Base-by-base conservation (phyloP, 2,113 vertebrate genomes). In the Trematomus loennbergii region DNA sequence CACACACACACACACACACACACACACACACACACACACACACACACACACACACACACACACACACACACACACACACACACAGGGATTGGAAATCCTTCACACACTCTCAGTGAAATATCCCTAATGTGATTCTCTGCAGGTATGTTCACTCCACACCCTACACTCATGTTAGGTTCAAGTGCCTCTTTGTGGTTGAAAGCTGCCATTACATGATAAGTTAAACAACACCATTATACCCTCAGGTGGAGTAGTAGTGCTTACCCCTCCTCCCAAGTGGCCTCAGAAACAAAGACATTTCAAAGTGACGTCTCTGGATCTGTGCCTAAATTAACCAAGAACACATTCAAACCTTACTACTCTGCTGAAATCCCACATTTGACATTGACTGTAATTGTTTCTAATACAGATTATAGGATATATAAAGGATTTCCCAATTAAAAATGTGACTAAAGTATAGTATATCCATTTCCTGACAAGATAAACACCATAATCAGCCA, bases 171-270 rank as follows among this genome's bases (percentile, higher is more conserved):
- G 52, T 46, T 18, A 49, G 71, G n/a, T 78, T 86, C 20, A 81
- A 83, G 90, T 66, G 87, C 87, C 89, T 10, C 86, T 50, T 16
- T 78, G 91, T 89, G 90, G 88, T 46, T 52, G 54, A 84, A 68
- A 43, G 36, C 43, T 20, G 85, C 55, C 74, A 90, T 79, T 88
- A 84, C 92, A 90, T 2, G 18, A 68, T 20, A 25, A 29, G 48
- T 76, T 46, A 48, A 82, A 81, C 67, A 65, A 50, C 2, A 12
- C 9, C 45, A 67, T 81, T 50, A 66, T 2, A 18, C 46, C 22
- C 55, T 5, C 54, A 53, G 69, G 66, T 66, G 75, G 12, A 77
- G 69, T 7, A 16, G 69, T 5, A 16, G 45, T 25, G 66, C 53
- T 69, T 25, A 66, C 46, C 72, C 50, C 11, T n/a, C 29, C 18